Conservation (phyloP, 2,113 vertebrate genomes). For the Scomber colias region DNA sequence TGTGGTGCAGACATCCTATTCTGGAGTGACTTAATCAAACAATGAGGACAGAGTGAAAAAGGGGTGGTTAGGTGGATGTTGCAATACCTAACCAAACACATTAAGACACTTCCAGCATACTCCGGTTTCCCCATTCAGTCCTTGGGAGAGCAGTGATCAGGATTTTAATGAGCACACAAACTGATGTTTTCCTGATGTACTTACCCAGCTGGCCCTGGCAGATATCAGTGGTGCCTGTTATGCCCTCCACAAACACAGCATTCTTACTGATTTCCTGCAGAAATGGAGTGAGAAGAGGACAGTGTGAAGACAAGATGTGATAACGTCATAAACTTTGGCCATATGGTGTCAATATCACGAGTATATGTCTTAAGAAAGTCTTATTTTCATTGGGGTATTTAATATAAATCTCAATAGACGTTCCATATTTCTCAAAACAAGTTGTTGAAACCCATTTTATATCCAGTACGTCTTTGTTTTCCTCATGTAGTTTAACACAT, state of each 20-base stretch:
- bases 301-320: background rate
- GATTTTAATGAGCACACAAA: background rate
- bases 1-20: background rate
- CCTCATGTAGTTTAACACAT: no score
- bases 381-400: no score
- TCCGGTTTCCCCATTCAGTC: background rate
- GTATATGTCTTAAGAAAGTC: background rate
- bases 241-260: conserved; percentile 84
- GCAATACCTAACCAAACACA: background rate
- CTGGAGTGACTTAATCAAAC: background rate
- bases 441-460: no score
- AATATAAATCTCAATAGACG: no score
- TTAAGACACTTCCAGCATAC: background rate
- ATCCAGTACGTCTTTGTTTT: no score
- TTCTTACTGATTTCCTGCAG: conserved; percentile 81
- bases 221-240: conserved; percentile 85
- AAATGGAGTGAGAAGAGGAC: background rate
- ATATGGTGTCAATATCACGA: background rate
- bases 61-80: conserved; percentile 4
- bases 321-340: background rate
- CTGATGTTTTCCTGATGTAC: conserved; percentile 35
- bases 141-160: background rate
- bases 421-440: no score
- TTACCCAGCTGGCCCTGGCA: conserved; percentile 89
- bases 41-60: background rate